Base-by-base conservation (phyloP, 2,113 vertebrate species). In the Ailurus styani region DNA sequence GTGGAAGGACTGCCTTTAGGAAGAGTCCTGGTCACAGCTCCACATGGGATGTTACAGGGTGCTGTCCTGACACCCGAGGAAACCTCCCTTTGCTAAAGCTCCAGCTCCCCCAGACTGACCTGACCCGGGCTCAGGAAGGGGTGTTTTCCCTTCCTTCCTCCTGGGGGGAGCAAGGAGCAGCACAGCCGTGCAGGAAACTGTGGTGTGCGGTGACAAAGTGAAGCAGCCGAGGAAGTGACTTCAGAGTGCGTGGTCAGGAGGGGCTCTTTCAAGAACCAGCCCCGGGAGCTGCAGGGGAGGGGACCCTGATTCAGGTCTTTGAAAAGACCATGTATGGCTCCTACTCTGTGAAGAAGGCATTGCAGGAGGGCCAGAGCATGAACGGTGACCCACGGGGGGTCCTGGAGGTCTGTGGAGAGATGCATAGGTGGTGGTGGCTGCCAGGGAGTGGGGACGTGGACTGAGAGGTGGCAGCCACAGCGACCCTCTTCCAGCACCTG, bases 11-110 rank as follows among this genome's bases (percentile, higher is more conserved):
- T 81, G 50, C 12, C 37, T 40, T 47, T 9, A 34, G 68, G n/a
- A 68, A 2, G 12, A 27, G 18, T 45, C n/a, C 50, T 7, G 50
- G 34, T 29, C 77, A 52, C 5, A 72, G 50, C 20, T 9, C 17
- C 2, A 1, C 42, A 5, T 4, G 42, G 1, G 25, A 11, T 0
- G 40, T 29, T 14, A 3, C 52, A 20, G 5, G 52, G 27, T 29
- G 4, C 31, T 60, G 23, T 75, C 29, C 52, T 31, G 68, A 57
- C 81, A 15, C 45, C 29, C 0, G 7, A 81, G 42, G 27, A 70
- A 47, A 72, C 17, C 42, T 84, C 5, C 37, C 3, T 60, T 40
- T 66, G 64, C 55, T 34, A 3, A 72, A 64, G 20, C 1, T 3
- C 6, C 37, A 9, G 31, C 31, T 75, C 34, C 45, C 6, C 18